These are phyloP conservation scores for Mylabris phalerata DNA, from an alignment of 1,140 invertebrate genomes.

Conservation along the genomic window DNA sequence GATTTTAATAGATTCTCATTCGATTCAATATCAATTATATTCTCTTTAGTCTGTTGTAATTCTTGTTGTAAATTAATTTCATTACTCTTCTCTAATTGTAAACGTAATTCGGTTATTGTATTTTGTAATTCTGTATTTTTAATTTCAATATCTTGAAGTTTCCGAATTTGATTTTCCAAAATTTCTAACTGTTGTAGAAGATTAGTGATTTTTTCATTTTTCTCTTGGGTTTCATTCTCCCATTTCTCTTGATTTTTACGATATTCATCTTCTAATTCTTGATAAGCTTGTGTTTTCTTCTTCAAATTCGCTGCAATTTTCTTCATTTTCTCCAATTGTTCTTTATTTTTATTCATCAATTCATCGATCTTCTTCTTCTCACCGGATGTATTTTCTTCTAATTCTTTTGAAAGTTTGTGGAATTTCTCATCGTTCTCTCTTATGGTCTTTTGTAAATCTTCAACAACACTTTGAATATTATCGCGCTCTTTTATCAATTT, in stretches of 20 bases:
- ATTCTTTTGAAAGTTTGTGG: neutral
- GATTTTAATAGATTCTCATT: conserved; percentile 39
- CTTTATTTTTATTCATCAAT: conserved; percentile 43
- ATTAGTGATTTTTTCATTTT: conserved; percentile 37
- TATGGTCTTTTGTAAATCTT: conserved; percentile 40
- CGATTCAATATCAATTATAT: neutral
- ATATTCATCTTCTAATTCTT: conserved; percentile 55
- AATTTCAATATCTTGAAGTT: conserved; percentile 2
- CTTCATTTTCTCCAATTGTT: conserved; percentile 65
- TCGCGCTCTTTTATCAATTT: conserved; percentile 31
- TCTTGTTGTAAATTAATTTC: conserved; percentile 30
- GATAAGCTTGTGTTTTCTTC: conserved; percentile 56
- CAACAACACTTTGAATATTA: conserved; percentile 39
- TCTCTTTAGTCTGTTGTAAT: conserved; percentile 7
- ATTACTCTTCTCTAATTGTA: conserved; percentile 21
- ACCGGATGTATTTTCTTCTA: conserved; percentile 31
- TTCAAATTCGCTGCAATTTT: conserved; percentile 68
- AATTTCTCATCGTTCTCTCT: conserved; percentile 29
- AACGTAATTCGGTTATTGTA: conserved; percentile 20
- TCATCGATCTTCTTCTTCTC: conserved; percentile 44
- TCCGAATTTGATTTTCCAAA: conserved; percentile 8
- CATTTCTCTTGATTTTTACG: conserved; percentile 38
- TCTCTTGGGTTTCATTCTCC: conserved; percentile 37
- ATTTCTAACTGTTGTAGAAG: conserved; percentile 37
- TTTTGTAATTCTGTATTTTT: conserved; percentile 19